Conservation (phyloP, 2,888 invertebrate genomes). For the Yponomeuta malinellus region DNA sequence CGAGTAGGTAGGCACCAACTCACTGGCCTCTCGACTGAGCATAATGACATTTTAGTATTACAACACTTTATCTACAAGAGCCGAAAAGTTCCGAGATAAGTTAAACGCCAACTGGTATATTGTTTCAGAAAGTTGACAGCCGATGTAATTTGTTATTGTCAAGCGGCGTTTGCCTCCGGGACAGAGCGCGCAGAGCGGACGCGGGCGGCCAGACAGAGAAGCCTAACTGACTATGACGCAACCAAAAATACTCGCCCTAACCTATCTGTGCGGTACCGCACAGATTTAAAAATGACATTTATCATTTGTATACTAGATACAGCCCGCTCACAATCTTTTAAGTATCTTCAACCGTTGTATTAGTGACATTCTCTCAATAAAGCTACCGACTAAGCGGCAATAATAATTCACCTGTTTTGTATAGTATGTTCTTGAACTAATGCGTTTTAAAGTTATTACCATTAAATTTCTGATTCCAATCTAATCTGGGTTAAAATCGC, state of each 20-base stretch:
- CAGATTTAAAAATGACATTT: conserved; percentile 59
- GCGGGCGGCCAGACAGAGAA: conserved; percentile 19
- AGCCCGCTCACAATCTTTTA: conserved; percentile 41
- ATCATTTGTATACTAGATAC: conserved; percentile 37
- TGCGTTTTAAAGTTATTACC: conserved; percentile 3
- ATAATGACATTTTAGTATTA: conserved; percentile 75
- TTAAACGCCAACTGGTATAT: conserved; percentile 73
- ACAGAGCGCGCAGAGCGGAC: conserved; percentile 29
- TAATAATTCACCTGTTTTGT: conserved; percentile 46
- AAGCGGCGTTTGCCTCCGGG: conserved; percentile 31
- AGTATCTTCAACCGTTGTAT: conserved; percentile 49
- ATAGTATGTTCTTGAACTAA: conserved; percentile 35
- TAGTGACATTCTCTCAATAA: conserved; percentile 33
- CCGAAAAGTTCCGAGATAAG: conserved; percentile 70
- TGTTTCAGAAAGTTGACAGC: conserved; percentile 71
- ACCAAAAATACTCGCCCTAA: conserved; percentile 39
- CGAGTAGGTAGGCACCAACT: conserved; percentile 35
- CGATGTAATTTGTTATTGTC: conserved; percentile 73
- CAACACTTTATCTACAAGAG: conserved; percentile 70
- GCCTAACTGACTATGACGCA: conserved; percentile 35
- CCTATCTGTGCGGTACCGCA: conserved; percentile 40
- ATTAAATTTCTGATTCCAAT: conserved; percentile 20
- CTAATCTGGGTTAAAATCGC: conserved; percentile 42
- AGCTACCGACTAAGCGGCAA: conserved; percentile 51
- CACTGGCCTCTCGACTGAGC: conserved; percentile 54